Evolutionary conservation across 2,113 vertebrate species (phyloP).

Genomic region (Ictalurus furcatus): DNA sequence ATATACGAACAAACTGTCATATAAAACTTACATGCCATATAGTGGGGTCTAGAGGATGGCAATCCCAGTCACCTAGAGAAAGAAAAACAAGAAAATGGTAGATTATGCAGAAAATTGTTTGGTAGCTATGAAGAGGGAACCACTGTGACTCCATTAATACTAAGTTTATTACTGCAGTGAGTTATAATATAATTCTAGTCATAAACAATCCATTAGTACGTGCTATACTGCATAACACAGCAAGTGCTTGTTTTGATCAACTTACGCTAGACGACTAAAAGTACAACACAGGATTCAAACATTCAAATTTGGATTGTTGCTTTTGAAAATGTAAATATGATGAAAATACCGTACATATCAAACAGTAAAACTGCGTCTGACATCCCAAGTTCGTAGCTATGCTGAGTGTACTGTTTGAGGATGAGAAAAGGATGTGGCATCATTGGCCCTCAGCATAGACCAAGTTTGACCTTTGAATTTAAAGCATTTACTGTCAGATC

Average conservation of each 20-base stretch:
- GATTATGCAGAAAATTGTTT: background rate
- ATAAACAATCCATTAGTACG: background rate
- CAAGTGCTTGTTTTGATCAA: background rate
- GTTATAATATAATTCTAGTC: background rate
- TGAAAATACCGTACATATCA: background rate
- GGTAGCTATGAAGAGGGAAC: background rate
- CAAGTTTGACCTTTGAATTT: slow-evolving; percentile 19
- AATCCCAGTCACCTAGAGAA: slow-evolving; percentile 91
- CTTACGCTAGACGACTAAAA: background rate
- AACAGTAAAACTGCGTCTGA: background rate
- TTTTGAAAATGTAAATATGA: background rate
- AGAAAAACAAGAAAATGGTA: background rate
- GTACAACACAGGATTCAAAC: background rate
- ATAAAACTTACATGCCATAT: slow-evolving; percentile 90
- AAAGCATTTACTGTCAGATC: slow-evolving; percentile 20
- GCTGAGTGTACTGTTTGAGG: background rate
- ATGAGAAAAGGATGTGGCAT: slow-evolving; percentile 12
- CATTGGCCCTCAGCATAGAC: slow-evolving; percentile 4
- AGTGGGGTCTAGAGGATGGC: slow-evolving; percentile 93
- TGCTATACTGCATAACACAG: background rate
- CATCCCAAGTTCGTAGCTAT: background rate
- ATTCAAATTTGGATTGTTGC: background rate
- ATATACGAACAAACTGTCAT: background rate
- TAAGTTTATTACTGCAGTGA: background rate
- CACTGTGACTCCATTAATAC: background rate